Base-by-base conservation (phyloP, 2,797 vertebrate species). In the Phaenicophaeus curvirostris region DNA sequence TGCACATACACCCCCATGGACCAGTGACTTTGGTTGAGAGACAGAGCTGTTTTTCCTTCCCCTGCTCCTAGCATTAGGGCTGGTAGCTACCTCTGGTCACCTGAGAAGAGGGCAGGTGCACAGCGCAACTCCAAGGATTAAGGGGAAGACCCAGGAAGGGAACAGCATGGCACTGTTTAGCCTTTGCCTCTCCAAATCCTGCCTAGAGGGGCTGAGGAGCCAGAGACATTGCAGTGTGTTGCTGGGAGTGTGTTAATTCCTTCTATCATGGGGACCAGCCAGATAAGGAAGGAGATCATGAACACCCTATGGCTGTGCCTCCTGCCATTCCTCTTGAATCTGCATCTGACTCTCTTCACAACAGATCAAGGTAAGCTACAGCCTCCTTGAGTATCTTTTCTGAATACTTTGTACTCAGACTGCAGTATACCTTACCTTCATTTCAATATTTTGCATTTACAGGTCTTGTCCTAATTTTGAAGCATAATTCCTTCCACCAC, bases 61-160 rank as follows among this genome's bases (percentile, higher is more conserved):
- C 23, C 39, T 77, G 4, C 35, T 63, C 57, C 0, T 0, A 48
- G 62, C 1, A 0, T 19, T 53, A 41, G 19, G 48, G 16, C 57
- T 81, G 21, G 30, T 39, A 42, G 15, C 62, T 19, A 46, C 35
- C 51, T 92, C 42, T 58, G 80, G 25, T 58, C 55, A 51, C 27
- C 59, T 15, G 35, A 51, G 81, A 57, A 30, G 33, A 55, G 8
- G 15, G 13, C 28, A 76, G 35, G 27, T 67, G 25, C 25, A 19
- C 42, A 16, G n/a, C 3, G 2, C 50, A 41, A 19, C 27, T 82
- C 66, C 1, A 0, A 68, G 37, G 37, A 63, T 16, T 6, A 39
- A 67, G 61, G 33, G 33, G 20, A 24, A 59, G 44, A 54, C 5
- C 16, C 50, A 37, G 50, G 50, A 1, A 68, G 33, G 33, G 28